Conservation (phyloP, 2,797 vertebrate species). For the Poecile montanus region DNA sequence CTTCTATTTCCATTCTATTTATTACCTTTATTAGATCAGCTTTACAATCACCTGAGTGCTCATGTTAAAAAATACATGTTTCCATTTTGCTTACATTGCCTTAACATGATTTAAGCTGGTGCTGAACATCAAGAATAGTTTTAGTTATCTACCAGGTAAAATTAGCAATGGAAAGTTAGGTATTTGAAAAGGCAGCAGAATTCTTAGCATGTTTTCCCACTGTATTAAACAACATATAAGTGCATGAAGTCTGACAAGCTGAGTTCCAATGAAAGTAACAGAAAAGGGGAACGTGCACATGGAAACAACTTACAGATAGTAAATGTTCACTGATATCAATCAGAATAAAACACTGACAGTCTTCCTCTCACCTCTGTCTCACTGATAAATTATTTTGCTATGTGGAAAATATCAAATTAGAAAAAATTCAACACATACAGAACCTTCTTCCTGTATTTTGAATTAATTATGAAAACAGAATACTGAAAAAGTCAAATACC, state of each 20-base stretch:
- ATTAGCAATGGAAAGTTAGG: neutral
- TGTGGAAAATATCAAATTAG: neutral
- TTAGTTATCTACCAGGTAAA: neutral
- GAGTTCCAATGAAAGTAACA: neutral
- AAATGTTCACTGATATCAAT: neutral
- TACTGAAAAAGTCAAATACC: neutral
- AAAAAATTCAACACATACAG: neutral
- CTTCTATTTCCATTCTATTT: neutral
- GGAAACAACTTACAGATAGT: neutral
- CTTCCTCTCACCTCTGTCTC: neutral
- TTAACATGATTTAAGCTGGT: neutral
- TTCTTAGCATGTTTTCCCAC: neutral
- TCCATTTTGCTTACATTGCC: neutral
- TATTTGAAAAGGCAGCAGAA: neutral
- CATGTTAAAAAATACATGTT: neutral
- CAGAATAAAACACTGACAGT: neutral
- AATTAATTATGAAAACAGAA: neutral
- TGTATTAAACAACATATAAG: neutral
- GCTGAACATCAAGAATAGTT: neutral
- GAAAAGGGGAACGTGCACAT: rapidly evolving
- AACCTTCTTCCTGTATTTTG: neutral
- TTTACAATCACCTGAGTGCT: neutral
- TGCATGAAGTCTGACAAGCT: neutral
- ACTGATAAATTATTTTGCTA: neutral
- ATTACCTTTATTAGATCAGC: neutral